Evolutionary conservation across 2,113 vertebrate species (phyloP), one percentile per base, ranked within the genome.

Genomic region (Thinocorus orbignyianus): DNA sequence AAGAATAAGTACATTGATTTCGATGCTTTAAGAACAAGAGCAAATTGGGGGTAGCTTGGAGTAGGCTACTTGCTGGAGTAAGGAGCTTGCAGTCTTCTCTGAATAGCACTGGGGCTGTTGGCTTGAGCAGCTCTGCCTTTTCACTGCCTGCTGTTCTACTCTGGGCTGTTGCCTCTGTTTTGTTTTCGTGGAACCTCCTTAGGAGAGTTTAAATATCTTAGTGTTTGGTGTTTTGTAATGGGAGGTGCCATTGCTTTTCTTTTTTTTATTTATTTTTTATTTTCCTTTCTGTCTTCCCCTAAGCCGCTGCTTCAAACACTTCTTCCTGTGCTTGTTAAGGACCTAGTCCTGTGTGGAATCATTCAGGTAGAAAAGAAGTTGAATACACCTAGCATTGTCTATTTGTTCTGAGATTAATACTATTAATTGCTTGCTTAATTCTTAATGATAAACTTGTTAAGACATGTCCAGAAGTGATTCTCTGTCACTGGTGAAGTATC

Each of bases 1-100:
- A 61, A 81, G 81, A 39, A 18, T 18, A n/a, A 46, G 3, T 5
- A 8, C 13, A 10, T 46, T 28, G 17, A 39, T 88, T 55, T 22
- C 18, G 41, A 11, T 42, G 19, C 33, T 39, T 42, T 7, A 20
- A 65, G 64, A 51, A 26, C 14, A 54, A 33, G n/a, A 49, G 46
- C 8, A 22, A 24, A 42, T 7, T 10, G 10, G 8, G 28, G 22
- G 19, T 22, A 44, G 42, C 42, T 46, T 3, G 22, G 41, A 25
- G 3, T 31, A 31, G 41, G 49, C 39, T 30, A 5, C 0, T 0
- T 48, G 39, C 69, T 39, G 18, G 77, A 60, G 49, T 44, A 18
- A 52, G 48, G 48, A 80, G 2, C 30, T 68, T 39, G 48, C 0
- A 2, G 30, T 28, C 20, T 80, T 10, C 8, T 20, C 55, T 37